phyloP scores from a whole-genome alignment of 2,113 vertebrate species.

The Psettodes erumei region DNA sequence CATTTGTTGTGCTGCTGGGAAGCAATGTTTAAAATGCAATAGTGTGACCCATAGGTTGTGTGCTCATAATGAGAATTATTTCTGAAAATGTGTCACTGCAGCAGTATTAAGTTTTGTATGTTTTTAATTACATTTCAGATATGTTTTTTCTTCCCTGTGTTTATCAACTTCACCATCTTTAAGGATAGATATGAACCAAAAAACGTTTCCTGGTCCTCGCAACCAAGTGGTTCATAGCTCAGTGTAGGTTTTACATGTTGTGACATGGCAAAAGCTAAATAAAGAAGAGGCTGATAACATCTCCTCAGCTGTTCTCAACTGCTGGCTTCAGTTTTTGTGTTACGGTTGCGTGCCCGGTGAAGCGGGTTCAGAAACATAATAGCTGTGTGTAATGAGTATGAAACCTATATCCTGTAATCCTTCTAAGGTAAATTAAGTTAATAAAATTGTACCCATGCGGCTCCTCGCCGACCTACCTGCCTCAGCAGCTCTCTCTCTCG shows the following conservation, averaged over 20 bases:
- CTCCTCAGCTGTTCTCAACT: background rate
- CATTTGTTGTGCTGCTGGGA: background rate
- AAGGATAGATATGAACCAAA: background rate
- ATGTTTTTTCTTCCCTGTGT: no score
- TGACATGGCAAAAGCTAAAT: constrained; percentile 1
- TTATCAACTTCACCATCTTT: no score
- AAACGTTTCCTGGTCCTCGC: background rate
- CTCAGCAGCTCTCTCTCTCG: constrained; percentile 90
- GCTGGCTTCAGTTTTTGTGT: background rate
- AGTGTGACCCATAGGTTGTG: background rate
- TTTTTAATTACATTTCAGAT: no score
- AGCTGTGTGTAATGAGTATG: background rate
- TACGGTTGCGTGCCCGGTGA: background rate
- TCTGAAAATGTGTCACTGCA: no score
- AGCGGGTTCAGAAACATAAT: no score
- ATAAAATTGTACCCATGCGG: no score
- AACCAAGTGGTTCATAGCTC: background rate
- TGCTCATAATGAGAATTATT: no score
- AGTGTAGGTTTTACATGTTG: constrained; percentile 17
- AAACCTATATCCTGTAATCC: background rate
- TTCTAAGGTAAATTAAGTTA: background rate
- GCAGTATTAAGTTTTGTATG: no score
- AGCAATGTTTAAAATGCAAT: background rate
- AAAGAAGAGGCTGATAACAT: constrained; percentile 7
- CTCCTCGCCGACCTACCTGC: constrained; percentile 78